A percentile compares a stretch with the other conserved stretches of the same genome.
Conservation (phyloP, 2,797 vertebrate species). For the Pteropus rufus region DNA sequence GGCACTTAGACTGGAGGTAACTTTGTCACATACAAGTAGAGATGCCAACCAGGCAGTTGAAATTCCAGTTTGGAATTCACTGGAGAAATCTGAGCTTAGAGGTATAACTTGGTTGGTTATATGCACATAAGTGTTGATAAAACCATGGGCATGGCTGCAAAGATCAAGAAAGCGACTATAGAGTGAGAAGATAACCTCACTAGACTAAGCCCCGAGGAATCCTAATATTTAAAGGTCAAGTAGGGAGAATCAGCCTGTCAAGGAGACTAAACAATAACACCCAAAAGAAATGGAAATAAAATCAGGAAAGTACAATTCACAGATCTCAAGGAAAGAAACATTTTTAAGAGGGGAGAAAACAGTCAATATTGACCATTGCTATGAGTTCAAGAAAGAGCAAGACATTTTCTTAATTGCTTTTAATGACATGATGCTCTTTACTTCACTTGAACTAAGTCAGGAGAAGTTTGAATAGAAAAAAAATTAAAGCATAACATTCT, state of each 20-base stretch:
- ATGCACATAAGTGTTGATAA: background rate
- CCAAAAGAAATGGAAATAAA: background rate
- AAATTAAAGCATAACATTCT: background rate
- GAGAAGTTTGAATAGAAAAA: slow-evolving; percentile 5
- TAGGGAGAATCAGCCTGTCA: background rate
- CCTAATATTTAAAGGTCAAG: background rate
- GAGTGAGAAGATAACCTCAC: background rate
- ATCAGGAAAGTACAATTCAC: background rate
- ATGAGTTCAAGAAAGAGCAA: background rate
- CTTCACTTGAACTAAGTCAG: background rate
- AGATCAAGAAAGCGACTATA: background rate
- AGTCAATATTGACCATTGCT: background rate
- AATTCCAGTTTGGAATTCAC: background rate
- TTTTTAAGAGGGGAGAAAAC: background rate
- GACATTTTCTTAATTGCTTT: background rate
- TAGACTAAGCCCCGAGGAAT: background rate
- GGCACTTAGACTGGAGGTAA: background rate
- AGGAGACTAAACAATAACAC: background rate
- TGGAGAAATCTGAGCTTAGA: background rate
- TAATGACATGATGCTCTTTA: background rate
- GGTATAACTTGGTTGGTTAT: background rate
- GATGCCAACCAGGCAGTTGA: background rate
- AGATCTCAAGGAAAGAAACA: background rate
- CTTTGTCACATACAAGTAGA: slow-evolving; percentile 16
- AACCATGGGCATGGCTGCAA: background rate